Evolutionary conservation across 2,113 vertebrate genomes (phyloP), one percentile per base, ranked within the genome.

Genomic region (Anolis sagrei): DNA sequence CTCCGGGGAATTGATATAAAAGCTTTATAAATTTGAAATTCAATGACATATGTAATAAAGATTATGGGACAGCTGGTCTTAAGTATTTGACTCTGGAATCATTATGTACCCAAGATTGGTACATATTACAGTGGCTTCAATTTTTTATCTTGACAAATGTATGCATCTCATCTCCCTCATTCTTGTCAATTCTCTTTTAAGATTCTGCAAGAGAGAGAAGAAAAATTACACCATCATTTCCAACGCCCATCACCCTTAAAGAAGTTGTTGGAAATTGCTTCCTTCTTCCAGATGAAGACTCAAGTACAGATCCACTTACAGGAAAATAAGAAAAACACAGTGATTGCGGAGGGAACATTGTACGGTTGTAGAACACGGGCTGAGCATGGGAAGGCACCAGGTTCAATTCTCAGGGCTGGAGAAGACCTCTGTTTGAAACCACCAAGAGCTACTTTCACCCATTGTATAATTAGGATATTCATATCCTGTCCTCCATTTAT

Each of bases 61-160:
- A 75, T 85, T 84, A 79, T 69, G 66, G 83, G 81, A 88, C 39
- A 83, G 18, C 72, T 90, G 54, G 1, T 72, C 51, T 72, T 64
- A 74, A 87, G 81, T 73, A 54, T 78, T 79, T 62, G 44, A 58
- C 58, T 79, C 49, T 76, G 75, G 10, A 87, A 88, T 91, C 44
- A 13, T 82, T 87, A 84, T 0, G 3, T 8, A 91, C 11, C 19
- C 66, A 85, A 44, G 73, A 79, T 7, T 76, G 27, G 27, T 14
- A 58, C 2, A 1, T 79, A 68, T 54, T 75, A 66, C 21, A 87
- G 58, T 51, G 64, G 19, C 9, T 86, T 89, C 51, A 66, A n/a
- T 72, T 76, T 39, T 81, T 49, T 48, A 70, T 75, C 14, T 79
- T 89, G 61, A 88, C 61, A 85, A 83, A 49, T 1, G 49, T 2